Evolutionary conservation across 1,140 invertebrate species (phyloP), one percentile per base, ranked within the genome.

Genomic region (Bombus ignitus): DNA sequence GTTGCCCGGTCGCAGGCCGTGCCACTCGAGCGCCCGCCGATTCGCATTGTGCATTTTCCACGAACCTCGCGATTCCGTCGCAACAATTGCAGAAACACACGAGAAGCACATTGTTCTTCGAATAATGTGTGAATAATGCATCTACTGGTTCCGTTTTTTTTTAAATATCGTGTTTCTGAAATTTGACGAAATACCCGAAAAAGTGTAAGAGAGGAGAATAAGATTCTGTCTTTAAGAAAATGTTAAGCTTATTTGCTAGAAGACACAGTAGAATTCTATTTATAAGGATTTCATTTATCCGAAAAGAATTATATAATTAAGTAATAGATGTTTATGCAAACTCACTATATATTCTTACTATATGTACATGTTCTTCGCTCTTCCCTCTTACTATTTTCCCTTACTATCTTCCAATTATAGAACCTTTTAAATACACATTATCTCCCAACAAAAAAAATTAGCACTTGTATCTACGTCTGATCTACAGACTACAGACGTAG

Each of bases 21-120:
- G 77, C 62, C 39, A 65, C n/a, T 47, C 44, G 70, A 35, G 42
- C 35, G 77, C 28, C 0, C 59, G 10, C 28, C 44, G 65, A 1
- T 22, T 66, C 47, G 65, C 65, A 59, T 66, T 70, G 42, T 72
- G 70, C 74, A 47, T 53, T 70, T 83, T 83, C 74, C 74, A 44
- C 65, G 81, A 83, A 77, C 44, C n/a, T 35, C 13, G 47, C 1
- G 13, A 79, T 35, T 13, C 37, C 65, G 78, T 12, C 59, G 35
- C 28, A 76, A 83, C 81, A 70, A 77, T 83, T 35, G 37, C 74
- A 35, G 18, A 84, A 81, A 37, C 39, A 32, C 68, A 22, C 39
- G 39, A 80, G 65, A n/a, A 79, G 65, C 70, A 73, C 44, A 83
- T 83, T 78, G 74, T 78, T 83, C 82, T 53, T n/a, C 74, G 75